A percentile compares a stretch with the other conserved stretches of the same genome.
Evolutionary conservation across 2,113 vertebrate genomes (phyloP).

Genomic region (Aldabrachelys gigantea): DNA sequence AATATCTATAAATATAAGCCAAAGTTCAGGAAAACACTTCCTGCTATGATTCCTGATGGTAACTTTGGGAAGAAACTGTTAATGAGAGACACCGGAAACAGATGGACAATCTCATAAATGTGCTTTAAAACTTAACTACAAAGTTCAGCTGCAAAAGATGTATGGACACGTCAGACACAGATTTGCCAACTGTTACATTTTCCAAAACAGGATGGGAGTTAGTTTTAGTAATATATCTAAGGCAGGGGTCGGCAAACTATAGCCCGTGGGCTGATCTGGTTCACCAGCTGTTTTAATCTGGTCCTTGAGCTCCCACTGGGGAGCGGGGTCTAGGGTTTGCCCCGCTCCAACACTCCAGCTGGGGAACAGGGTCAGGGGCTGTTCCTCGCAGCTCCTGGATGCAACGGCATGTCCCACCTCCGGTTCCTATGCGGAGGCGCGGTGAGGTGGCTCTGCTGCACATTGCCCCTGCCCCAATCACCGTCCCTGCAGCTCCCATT

Average conservation of each 20-base stretch:
- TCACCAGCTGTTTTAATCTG: too few species aligned
- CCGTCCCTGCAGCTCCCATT: too few species aligned
- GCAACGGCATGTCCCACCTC: too few species aligned
- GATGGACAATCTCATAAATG: background rate
- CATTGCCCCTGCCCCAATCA: too few species aligned
- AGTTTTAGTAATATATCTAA: background rate
- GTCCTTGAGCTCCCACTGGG: too few species aligned
- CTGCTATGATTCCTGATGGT: background rate
- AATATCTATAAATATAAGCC: background rate
- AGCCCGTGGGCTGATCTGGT: too few species aligned
- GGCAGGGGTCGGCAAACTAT: background rate
- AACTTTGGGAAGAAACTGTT: fast-evolving
- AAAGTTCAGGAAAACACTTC: background rate
- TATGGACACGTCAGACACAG: background rate
- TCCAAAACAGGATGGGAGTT: background rate
- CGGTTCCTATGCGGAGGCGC: too few species aligned
- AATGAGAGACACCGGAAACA: background rate
- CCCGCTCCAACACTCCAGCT: too few species aligned
- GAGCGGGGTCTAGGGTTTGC: too few species aligned
- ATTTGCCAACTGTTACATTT: background rate
- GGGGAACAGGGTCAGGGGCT: too few species aligned
- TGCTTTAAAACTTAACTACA: background rate
- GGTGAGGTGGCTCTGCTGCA: too few species aligned
- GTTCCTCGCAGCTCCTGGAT: too few species aligned
- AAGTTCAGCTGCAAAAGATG: background rate